Base-by-base conservation (phyloP, 2,888 invertebrate species). In the Ophion slaviceki region DNA sequence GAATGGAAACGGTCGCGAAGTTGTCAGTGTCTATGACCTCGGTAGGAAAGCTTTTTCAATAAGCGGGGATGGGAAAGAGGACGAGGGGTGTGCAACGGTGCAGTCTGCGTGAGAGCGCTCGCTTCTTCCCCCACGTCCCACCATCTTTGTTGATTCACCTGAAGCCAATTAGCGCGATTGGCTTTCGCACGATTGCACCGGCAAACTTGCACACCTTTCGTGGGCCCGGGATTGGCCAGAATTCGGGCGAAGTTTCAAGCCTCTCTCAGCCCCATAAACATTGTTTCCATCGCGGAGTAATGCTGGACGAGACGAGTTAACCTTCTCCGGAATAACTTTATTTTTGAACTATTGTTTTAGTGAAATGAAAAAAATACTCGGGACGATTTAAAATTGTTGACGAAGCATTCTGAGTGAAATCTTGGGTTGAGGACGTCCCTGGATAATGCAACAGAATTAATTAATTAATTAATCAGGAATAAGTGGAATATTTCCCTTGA, bases 81-180 rank as follows among this genome's bases (percentile, higher is more conserved):
- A 76, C 45, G 62, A 67, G 67, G 45, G 67, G 81, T 76, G 79
- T 83, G 83, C 64, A 84, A 57, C 68, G 66, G 61, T 67, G 70
- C 47, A 79, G 84, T 32, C 71, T 59, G 78, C 74, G 87, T 82
- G 84, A 64, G 57, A 36, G 85, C 71, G 45, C 20, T 14, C 75
- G 64, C 72, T 82, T 53, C 53, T n/a, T 64, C 20, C 80, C 64
- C 6, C 28, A 17, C 59, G 59, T 20, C 47, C 68, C 14, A 7
- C 77, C 77, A 17, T 53, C 76, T 57, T 81, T 80, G 84, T 86
- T 86, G 87, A 89, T 87, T 88, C 86, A 86, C 87, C 87, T 84
- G 87, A 82, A 88, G 88, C 88, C 88, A 88, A 90, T 90, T 89
- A 88, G 88, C 85, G 82, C 88, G 87, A 89, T 89, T 89, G 88